Base-by-base conservation (phyloP, 2,113 vertebrate genomes). In the Cynocephalus volans region DNA sequence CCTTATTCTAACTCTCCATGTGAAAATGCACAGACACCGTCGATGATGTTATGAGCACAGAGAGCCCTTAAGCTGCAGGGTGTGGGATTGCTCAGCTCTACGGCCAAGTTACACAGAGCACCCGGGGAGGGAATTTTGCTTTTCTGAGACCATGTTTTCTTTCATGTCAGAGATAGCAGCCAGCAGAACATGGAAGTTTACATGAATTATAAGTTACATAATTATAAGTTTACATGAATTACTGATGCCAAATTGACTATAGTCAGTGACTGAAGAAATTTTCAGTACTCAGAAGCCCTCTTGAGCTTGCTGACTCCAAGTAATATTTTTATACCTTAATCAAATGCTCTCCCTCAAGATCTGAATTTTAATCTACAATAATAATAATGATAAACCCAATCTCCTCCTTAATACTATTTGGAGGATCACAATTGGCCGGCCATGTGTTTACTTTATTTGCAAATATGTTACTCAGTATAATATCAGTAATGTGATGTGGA, bases 401-500 rank as follows among this genome's bases (percentile, higher is more conserved):
- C 23, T 88, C 6, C 3, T 58, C 48, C 41, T 18, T 70, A 50
- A 48, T 24, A 64, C n/a, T 92, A 65, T 91, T 76, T 58, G 41
- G 56, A n/a, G 8, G 56, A 64, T 95, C 33, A 65, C 83, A 96
- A 60, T 3, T 67, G 4, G 4, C 13, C 28, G 4, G 4, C 13
- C n/a, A 82, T 23, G 21, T 14, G 1, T 91, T 91, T 85, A 83
- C 4, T 58, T 76, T 31, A n/a, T 90, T 79, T 92, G 7, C 18
- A 90, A 79, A 9, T n/a, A 26, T 58, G 21, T 67, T 90, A 95
- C 60, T 95, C 28, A 64, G 17, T 70, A 8, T n/a, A 93, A 76
- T 15, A 4, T 26, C 70, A 75, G 14, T 58, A 73, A 33, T 13
- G 7, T 45, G 28, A 85, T n/a, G 33, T 12, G 18, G 23, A 90